Evolutionary conservation across 2,797 vertebrate species (phyloP).

Genomic region (Vipera ursinii): DNA sequence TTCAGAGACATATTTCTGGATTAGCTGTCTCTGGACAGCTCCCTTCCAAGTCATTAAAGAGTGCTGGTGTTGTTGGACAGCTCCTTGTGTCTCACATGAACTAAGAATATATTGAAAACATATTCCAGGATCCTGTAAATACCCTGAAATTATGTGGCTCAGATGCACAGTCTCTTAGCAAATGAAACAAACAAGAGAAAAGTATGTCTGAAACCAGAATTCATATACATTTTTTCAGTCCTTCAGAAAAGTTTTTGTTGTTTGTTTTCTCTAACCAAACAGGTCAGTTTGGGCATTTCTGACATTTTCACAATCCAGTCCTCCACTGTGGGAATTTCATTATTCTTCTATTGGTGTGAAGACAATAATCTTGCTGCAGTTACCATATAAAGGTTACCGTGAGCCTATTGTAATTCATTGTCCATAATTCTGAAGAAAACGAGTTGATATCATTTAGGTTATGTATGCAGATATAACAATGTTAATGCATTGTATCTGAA

Average conservation of each 20-base stretch:
- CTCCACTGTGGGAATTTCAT: no score
- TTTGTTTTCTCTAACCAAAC: no score
- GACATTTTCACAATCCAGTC: no score
- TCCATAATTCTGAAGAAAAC: not conserved
- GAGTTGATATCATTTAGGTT: not conserved
- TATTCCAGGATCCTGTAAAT: not conserved
- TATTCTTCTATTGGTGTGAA: no score
- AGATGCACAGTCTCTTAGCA: not conserved
- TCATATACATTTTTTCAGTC: not conserved
- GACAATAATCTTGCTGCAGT: no score
- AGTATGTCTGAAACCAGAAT: not conserved
- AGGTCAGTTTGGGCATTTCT: no score
- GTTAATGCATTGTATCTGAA: not conserved
- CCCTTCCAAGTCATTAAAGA: not conserved
- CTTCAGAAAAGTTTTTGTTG: not conserved
- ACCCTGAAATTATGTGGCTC: not conserved
- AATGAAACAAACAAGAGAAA: not conserved
- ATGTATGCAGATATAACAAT: not conserved
- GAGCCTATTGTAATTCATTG: not conserved
- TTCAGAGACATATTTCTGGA: not conserved
- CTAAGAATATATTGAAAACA: not conserved
- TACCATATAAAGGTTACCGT: not conserved
- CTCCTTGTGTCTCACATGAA: not conserved
- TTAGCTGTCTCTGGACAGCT: slow-evolving; percentile 3
- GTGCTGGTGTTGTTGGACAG: slow-evolving; percentile 8